Evolutionary conservation across 2,888 invertebrate species (phyloP), one percentile per base, ranked within the genome.

Genomic region (Melangyna quadrimaculata): DNA sequence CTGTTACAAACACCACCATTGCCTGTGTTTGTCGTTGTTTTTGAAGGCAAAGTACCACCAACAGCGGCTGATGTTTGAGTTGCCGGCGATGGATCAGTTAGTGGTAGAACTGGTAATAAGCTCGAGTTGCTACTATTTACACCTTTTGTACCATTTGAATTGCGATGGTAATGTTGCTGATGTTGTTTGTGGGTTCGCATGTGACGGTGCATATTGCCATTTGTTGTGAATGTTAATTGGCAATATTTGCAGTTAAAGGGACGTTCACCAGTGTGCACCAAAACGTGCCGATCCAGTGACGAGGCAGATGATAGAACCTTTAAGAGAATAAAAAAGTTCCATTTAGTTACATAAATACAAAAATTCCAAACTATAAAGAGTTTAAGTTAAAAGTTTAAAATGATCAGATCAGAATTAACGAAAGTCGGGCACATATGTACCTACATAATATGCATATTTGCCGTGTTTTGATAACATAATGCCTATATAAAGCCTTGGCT

Each of bases 121-220:
- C 35, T 73, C 71, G 75, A 45, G 70, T 22, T 63, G 63, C 71
- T 78, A 87, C 88, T 77, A 70, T 82, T 65, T 32, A 45, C 87
- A 48, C 81, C 80, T 72, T 82, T 83, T 78, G 88, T 89, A 87
- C 89, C 88, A 87, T 89, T 89, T 83, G 89, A 89, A 86, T 89
- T 89, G 14, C 90, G 89, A 87, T 90, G 91, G 63, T 90, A 89
- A 67, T 90, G 90, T 51, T 90, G 90, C 69, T 90, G 91, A 88
- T 93, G 93, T 87, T 93, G 93, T 82, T 94, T 94, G 90, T 96
- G 95, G 2, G 95, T 96, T 80, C 96, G 93, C 93, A 96, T 94
- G 91, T 97, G 97, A 45, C 96, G 93, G 90, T 96, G 96, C 96
- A 97, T 96, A 91, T 96, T 97, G 29, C 96, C 96, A 91, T 96